Conservation (phyloP, 2,797 vertebrate species). For the Enteromius mattozi region DNA sequence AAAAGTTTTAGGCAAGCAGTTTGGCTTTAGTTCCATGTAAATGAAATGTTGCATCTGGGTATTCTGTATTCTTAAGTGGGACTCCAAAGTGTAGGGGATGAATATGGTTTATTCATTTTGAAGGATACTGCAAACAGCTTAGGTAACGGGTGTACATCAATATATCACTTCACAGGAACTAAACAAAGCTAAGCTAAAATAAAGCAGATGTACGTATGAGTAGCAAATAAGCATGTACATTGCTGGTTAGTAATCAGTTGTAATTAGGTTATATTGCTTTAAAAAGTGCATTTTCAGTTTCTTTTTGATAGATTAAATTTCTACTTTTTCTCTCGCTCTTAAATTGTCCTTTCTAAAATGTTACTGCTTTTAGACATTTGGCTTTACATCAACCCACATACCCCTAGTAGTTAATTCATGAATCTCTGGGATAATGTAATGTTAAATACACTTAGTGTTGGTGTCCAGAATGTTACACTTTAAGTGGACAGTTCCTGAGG, state of each 20-base stretch:
- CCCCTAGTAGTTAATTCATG: neutral
- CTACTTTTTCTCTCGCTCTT: too few relatives aligned
- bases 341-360: too few relatives aligned
- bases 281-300: neutral
- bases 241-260: neutral
- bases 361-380: too few relatives aligned
- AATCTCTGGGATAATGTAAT: neutral
- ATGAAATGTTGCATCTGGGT: neutral
- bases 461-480: too few relatives aligned
- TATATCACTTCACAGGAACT: neutral
- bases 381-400: neutral
- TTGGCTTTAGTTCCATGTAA: slow-evolving; percentile 11
- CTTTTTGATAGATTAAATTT: neutral
- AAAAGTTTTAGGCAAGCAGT: neutral
- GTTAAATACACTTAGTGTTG: neutral
- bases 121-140: neutral
- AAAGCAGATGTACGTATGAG: neutral
- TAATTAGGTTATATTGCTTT: neutral
- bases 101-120: neutral
- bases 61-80: slow-evolving; percentile 2
- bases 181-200: neutral
- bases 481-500: too few relatives aligned
- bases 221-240: neutral
- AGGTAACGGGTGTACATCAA: neutral
- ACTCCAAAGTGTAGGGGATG: neutral